Conservation (phyloP, 2,888 invertebrate genomes). For the Sarcophaga caerulescens region DNA sequence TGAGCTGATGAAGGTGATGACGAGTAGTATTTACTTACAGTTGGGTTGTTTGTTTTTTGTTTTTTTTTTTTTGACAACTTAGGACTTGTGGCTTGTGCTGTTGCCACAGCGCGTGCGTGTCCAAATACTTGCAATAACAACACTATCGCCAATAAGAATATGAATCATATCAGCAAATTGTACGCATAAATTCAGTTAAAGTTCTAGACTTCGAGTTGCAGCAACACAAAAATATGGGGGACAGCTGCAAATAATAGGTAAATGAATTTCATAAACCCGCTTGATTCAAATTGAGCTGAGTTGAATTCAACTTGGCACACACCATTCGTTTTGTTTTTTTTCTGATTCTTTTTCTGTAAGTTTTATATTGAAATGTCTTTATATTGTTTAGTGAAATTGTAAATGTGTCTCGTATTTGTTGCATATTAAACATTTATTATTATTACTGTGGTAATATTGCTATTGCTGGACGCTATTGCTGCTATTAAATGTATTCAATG, state of each 20-base stretch:
- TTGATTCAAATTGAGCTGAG: constrained; percentile 25
- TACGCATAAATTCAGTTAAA: constrained; percentile 62
- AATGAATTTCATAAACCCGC: constrained; percentile 38
- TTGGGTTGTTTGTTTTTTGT: background rate
- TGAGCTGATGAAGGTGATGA: constrained; percentile 53
- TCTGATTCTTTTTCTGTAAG: background rate
- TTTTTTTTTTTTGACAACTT: constrained; percentile 38
- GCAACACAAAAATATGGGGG: constrained; percentile 65
- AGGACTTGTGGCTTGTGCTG: constrained; percentile 66
- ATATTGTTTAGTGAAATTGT: constrained; percentile 37
- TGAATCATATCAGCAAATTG: constrained; percentile 42
- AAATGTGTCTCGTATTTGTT: constrained; percentile 60
- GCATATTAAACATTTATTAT: constrained; percentile 54
- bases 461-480: background rate
- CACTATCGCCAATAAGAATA: constrained; percentile 4
- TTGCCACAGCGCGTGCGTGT: constrained; percentile 57
- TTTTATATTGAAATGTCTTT: constrained; percentile 49
- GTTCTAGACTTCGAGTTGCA: constrained; percentile 49
- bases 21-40: constrained; percentile 4
- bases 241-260: constrained; percentile 70
- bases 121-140: constrained; percentile 47
- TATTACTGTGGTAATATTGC: background rate
- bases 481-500: constrained; percentile 48
- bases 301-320: constrained; percentile 6
- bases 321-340: constrained; percentile 5